These are phyloP conservation scores for Lasius fuliginosus DNA, from an alignment of 2,888 invertebrate genomes.

Conservation along the genomic window DNA sequence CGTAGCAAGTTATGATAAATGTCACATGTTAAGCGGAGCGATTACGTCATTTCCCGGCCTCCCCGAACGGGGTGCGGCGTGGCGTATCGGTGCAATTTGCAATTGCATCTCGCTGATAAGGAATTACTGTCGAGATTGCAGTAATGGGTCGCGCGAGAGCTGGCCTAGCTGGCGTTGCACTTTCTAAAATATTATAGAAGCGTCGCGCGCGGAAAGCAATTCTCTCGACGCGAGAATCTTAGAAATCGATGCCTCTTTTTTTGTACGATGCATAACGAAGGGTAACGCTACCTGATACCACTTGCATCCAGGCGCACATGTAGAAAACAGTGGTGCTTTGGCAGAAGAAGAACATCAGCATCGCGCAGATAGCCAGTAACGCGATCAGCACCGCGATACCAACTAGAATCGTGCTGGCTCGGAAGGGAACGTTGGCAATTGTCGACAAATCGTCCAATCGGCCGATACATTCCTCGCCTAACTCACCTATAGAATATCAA, in stretches of 20 bases:
- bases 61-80: conserved; percentile 15
- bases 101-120: conserved; percentile 71
- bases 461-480: conserved; percentile 94
- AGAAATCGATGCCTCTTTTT: not conserved
- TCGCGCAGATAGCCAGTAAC: conserved; percentile 94
- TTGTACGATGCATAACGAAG: not conserved
- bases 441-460: conserved; percentile 93
- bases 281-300: conserved; percentile 93
- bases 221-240: not conserved
- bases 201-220: not conserved
- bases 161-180: conserved; percentile 50
- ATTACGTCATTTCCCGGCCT: conserved; percentile 72
- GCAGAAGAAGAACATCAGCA: conserved; percentile 97
- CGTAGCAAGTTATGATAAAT: conserved; percentile 26
- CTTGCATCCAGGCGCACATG: conserved; percentile 97
- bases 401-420: conserved; percentile 95
- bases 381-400: conserved; percentile 95
- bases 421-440: conserved; percentile 94
- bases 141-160: conserved; percentile 65
- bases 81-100: conserved; percentile 73
- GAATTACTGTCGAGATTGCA: conserved; percentile 66
- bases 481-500: conserved; percentile 88
- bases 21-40: conserved; percentile 59
- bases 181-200: conserved; percentile 59
- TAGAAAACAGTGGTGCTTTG: conserved; percentile 97